These are phyloP conservation scores for Fabriciana adippe DNA, from an alignment of 2,888 invertebrate genomes.

Conservation along the genomic window DNA sequence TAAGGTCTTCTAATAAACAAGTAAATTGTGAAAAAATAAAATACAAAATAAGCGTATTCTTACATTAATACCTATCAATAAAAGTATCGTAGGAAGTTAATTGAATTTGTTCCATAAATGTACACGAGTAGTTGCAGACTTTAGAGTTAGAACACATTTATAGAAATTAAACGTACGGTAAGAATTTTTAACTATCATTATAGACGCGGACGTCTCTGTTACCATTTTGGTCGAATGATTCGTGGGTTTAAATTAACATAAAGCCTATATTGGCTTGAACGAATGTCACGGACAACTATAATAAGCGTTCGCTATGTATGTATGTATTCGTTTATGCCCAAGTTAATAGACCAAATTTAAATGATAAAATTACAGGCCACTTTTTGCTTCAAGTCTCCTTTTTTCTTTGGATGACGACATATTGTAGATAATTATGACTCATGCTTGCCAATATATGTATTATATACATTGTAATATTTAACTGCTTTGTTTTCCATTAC, in stretches of 20 bases:
- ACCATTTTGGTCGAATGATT: constrained; percentile 22
- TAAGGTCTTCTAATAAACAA: not conserved
- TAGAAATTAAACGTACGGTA: not conserved
- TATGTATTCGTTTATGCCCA: constrained; percentile 13
- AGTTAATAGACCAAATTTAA: constrained; percentile 30
- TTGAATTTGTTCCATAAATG: constrained; percentile 32
- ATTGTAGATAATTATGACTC: constrained; percentile 41
- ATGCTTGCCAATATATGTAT: constrained; percentile 12
- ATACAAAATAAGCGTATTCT: not conserved
- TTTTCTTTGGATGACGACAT: constrained; percentile 26
- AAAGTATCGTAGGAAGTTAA: constrained; percentile 11
- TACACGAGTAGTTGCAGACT: not conserved
- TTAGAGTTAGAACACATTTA: constrained; percentile 22
- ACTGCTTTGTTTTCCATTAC: constrained; percentile 24
- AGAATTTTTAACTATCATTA: constrained; percentile 15
- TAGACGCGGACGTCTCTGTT: constrained; percentile 1
- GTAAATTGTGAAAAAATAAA: not conserved
- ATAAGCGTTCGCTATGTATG: constrained; percentile 23
- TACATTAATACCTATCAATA: constrained; percentile 1
- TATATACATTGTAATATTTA: constrained; percentile 16
- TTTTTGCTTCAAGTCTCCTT: constrained; percentile 40
- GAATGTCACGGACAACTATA: constrained; percentile 23
- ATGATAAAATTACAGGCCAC: constrained; percentile 22
- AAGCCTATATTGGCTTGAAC: constrained; percentile 25
- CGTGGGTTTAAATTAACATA: constrained; percentile 38